Evolutionary conservation across 1,140 invertebrate genomes (phyloP).

Genomic region (Glossosoma conforme): DNA sequence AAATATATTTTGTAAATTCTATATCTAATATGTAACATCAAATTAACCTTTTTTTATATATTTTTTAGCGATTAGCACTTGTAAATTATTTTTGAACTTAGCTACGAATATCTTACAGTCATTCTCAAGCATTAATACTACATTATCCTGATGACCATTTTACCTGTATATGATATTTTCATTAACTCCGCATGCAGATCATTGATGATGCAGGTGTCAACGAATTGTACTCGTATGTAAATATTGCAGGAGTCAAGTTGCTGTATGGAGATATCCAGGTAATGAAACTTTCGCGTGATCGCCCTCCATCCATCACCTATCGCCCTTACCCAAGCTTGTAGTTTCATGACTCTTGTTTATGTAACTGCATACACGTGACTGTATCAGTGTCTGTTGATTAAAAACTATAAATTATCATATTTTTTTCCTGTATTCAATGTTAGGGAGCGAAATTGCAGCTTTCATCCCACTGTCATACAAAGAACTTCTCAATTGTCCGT

Average conservation of each 20-base stretch:
- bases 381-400: constrained; percentile 15
- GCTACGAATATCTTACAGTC: background rate
- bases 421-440: background rate
- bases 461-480: background rate
- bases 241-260: background rate
- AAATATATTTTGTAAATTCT: too few species aligned
- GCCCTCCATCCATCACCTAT: constrained; percentile 22
- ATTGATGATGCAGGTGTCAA: background rate
- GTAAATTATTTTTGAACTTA: too few species aligned
- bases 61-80: too few species aligned
- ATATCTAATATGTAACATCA: too few species aligned
- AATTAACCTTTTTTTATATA: too few species aligned
- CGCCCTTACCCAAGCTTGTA: constrained; percentile 14
- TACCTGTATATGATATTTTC: background rate
- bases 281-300: constrained; percentile 25
- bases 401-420: constrained; percentile 7
- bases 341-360: constrained; percentile 21
- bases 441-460: background rate
- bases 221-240: background rate
- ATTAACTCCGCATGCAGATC: background rate
- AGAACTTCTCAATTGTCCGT: background rate
- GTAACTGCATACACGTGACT: constrained; percentile 16
- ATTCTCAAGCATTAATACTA: background rate
- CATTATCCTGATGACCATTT: background rate
- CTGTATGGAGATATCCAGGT: constrained; percentile 12